Conservation (phyloP, 2,797 vertebrate genomes). For the Mionectes olivaceus region DNA sequence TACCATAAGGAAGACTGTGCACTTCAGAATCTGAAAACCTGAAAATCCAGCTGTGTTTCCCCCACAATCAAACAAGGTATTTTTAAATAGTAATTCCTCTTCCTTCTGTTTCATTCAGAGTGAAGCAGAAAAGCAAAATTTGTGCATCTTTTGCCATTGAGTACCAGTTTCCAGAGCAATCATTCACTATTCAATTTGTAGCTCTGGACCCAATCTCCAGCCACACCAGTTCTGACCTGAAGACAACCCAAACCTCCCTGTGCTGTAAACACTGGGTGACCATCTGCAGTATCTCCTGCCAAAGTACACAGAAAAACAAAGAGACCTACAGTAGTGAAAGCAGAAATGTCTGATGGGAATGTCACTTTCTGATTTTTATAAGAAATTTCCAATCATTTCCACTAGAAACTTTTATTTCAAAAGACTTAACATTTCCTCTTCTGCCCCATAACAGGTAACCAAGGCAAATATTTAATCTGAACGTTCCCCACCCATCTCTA, state of each 20-base stretch:
- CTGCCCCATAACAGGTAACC: background rate
- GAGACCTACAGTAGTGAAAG: background rate
- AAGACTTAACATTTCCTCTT: background rate
- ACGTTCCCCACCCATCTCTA: background rate
- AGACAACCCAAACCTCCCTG: background rate
- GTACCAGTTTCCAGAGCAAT: background rate
- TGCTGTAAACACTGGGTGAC: background rate
- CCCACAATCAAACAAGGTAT: background rate
- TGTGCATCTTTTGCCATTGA: background rate
- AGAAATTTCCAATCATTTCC: background rate
- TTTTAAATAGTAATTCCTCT: background rate
- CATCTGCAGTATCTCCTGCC: background rate
- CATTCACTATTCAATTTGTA: background rate
- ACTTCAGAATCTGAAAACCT: background rate
- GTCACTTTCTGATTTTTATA: background rate
- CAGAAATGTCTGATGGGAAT: background rate
- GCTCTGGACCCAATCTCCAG: background rate
- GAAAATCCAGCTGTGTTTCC: background rate
- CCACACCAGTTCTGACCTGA: background rate
- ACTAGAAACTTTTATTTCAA: background rate
- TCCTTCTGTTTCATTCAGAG: background rate
- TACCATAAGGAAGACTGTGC: background rate
- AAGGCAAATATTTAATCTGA: background rate
- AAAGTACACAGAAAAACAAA: background rate
- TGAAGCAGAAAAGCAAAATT: background rate